These are phyloP conservation scores for Sebastes fasciatus DNA, from an alignment of 2,113 vertebrate species.

Conservation along the genomic window DNA sequence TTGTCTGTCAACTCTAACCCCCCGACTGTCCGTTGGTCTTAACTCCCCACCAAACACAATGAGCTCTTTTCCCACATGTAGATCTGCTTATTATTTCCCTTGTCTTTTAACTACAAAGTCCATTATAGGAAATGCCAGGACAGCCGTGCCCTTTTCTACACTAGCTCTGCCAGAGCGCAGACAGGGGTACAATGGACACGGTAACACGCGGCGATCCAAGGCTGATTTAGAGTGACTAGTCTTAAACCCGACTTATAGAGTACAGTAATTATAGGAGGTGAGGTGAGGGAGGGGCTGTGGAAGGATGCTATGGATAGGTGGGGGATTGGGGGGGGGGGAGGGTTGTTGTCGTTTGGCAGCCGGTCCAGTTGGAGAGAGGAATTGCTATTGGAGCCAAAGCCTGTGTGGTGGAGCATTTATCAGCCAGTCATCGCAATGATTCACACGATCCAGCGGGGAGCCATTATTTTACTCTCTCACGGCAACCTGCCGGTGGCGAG, in stretches of 20 bases:
- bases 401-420: slow-evolving; percentile 65
- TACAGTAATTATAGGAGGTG: slow-evolving; percentile 72
- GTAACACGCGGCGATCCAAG: slow-evolving; percentile 57
- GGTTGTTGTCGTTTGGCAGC: slow-evolving; percentile 70
- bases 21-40: slow-evolving; percentile 54
- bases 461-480: slow-evolving; percentile 59
- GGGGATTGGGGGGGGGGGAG: slow-evolving; percentile 21
- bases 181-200: slow-evolving; percentile 75
- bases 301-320: slow-evolving; percentile 40
- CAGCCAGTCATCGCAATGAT: slow-evolving; percentile 69
- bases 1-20: slow-evolving; percentile 75
- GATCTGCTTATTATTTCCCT: slow-evolving; percentile 77
- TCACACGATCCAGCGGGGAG: slow-evolving; percentile 66
- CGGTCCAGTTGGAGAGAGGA: slow-evolving; percentile 56
- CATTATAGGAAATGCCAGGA: slow-evolving; percentile 81
- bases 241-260: slow-evolving; percentile 73
- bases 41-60: slow-evolving; percentile 68
- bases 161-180: slow-evolving; percentile 72
- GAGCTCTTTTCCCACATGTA: slow-evolving; percentile 45
- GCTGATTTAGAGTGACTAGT: slow-evolving; percentile 76
- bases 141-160: slow-evolving; percentile 79
- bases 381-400: slow-evolving; percentile 61
- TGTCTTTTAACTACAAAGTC: slow-evolving; percentile 83
- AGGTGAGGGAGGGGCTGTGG: slow-evolving; percentile 25
- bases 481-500: slow-evolving; percentile 49